These are phyloP conservation scores for Spongilla lacustris DNA, from an alignment of 37 sponge, comb jelly and placozoan genomes.

Conservation along the genomic window DNA sequence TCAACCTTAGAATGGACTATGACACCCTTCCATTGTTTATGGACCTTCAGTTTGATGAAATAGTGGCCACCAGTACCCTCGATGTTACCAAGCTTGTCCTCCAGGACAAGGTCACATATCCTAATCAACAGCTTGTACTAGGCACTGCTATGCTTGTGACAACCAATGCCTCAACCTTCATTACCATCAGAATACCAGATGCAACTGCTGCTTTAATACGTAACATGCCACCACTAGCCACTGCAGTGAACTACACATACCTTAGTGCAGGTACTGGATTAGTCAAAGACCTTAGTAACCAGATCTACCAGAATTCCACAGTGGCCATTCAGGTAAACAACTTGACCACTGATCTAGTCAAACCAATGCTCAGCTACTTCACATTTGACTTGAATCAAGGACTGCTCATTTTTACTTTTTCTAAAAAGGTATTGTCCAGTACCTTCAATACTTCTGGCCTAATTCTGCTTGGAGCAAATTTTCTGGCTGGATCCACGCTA, in stretches of 20 bases:
- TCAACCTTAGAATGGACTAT: slow-evolving; percentile 87
- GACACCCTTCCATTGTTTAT: slow-evolving; percentile 69
- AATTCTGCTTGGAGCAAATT: slow-evolving; percentile 26
- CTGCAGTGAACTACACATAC: slow-evolving; percentile 48
- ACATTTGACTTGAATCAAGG: slow-evolving; percentile 76
- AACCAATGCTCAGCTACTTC: slow-evolving; percentile 67
- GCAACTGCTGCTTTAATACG: slow-evolving; percentile 39
- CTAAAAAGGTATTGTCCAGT: slow-evolving; percentile 57
- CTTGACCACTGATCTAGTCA: slow-evolving; percentile 76
- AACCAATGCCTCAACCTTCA: slow-evolving; percentile 7
- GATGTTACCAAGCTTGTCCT: slow-evolving; percentile 43
- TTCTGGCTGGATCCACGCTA: slow-evolving; percentile 16
- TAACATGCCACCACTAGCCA: slow-evolving; percentile 61
- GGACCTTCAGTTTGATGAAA: slow-evolving; percentile 82
- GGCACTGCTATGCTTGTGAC: slow-evolving; percentile 16
- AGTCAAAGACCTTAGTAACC: slow-evolving; percentile 59
- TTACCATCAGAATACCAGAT: slow-evolving; percentile 43
- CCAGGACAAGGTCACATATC: slow-evolving; percentile 5
- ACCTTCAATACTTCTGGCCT: slow-evolving; percentile 57
- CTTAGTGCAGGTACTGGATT: slow-evolving; percentile 38
- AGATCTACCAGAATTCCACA: slow-evolving; percentile 27
- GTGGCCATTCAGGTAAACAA: slow-evolving; percentile 28
- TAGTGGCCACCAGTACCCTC: slow-evolving; percentile 48
- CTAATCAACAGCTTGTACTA: slow-evolving; percentile 21
- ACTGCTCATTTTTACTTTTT: slow-evolving; percentile 67